Base-by-base conservation (phyloP, 2,797 vertebrate genomes). In the Pseudomugil gertrudae region DNA sequence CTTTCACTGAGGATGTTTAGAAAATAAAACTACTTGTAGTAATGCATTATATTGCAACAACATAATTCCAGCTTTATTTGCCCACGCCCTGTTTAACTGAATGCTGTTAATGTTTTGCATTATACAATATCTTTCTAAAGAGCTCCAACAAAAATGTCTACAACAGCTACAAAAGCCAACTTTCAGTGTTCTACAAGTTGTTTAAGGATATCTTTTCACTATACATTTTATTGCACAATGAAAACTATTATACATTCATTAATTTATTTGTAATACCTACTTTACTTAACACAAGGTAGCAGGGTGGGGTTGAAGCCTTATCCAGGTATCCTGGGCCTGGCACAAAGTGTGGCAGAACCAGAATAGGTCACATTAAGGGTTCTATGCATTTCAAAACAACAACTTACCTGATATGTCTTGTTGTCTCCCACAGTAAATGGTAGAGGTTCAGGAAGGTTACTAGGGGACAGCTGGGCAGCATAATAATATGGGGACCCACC, bases 351-450 rank as follows among this genome's bases (percentile, higher is more conserved):
- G 3, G 3, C 13, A 13, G 33, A 13, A 2, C 13, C 36, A 40
- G 17, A 17, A 40, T 40, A 19, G 15, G 17, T 19, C 33, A 17
- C 48, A 53, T 26, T 17, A 9, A 2, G 15, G 23, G 23, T 58
- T 36, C 53, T 63, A 56, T 10, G n/a, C 51, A 60, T 53, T 40
- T 40, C 5, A 45, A 79, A 76, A 63, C 54, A 17, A 9, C 53
- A 19, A 9, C 84, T 83, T 82, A 72, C 91, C 87, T 96, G 95
- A 76, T 99, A 99, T 0, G 98, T 99, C 87, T 96, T 95, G 77
- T 99, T 99, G 94, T 99, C 98, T 9, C 98, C 98, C 71, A 99
- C 97, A 0, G 98, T 99, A 84, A 99, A 99, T 0, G 97, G 96
- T 8, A 96, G 91, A 1, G 96, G 96, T 76, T 99, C 97, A 0